Evolutionary conservation across 2,113 vertebrate genomes (phyloP), one percentile per base, ranked within the genome.

Genomic region (Pseudopodoces humilis): DNA sequence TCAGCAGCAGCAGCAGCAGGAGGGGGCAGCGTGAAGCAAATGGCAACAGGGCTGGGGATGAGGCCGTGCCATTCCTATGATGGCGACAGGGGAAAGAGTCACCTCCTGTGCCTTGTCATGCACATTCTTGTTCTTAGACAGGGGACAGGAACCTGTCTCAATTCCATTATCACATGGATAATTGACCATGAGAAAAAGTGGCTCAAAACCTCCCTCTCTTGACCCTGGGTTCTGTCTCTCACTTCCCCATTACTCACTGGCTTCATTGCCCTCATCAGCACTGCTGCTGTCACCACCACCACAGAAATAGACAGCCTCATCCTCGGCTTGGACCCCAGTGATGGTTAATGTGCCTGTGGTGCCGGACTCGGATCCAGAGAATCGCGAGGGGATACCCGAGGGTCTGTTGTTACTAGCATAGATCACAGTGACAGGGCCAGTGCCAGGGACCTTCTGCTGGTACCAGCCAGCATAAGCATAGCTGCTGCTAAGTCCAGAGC

Each of bases 361-460:
- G 25, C 35, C 3, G 1, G 77, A 89, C 0, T 0, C 0, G 8
- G 71, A 88, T 3, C 62, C 30, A 0, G 90, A 91, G 88, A 95
- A 86, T 10, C 10, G 10, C 0, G 37, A 58, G 49, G 85, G 86
- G 64, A 81, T 71, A 41, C 0, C 46, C 0, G 78, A 77, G n/a
- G 76, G 75, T 83, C 52, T 79, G 0, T 2, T 5, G 25, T 2
- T 1, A 1, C 2, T 7, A 0, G 0, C 0, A 0, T 88, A 82
- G 59, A 70, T 90, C 41, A 95, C 24, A 41, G 78, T 53, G 90
- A 72, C 5, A 35, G 27, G 25, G 56, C 0, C 72, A 44, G 30
- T 33, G 24, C 35, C 59, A 60, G 59, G 49, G 6, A 46, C 58
- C 58, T 72, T 83, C 0, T 76, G 67, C 33, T 24, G 80, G n/a